Conservation (phyloP, 2,888 invertebrate species). For the Stenurella melanura region DNA sequence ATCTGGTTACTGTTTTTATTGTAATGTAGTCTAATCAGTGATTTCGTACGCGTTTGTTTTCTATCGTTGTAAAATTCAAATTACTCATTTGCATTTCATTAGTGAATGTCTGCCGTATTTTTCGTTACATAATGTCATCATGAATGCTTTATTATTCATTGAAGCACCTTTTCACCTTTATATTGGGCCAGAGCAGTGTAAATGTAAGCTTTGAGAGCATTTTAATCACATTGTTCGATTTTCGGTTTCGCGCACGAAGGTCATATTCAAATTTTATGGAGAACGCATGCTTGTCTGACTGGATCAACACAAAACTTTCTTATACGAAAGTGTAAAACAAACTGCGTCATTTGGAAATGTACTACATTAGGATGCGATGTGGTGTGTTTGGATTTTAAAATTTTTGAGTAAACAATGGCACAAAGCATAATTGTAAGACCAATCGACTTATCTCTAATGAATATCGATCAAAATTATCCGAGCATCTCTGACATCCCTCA, state of each 20-base stretch:
- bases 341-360: too few relatives aligned
- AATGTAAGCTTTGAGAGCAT: constrained; percentile 3
- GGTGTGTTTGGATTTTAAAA: too few relatives aligned
- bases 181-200: constrained; percentile 8
- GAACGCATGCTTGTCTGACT: not conserved
- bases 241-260: not conserved
- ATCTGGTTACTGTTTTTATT: not conserved
- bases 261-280: not conserved
- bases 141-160: constrained; percentile 7
- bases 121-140: constrained; percentile 17
- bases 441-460: too few relatives aligned
- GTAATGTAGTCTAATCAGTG: constrained; percentile 6
- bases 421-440: too few relatives aligned
- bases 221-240: not conserved
- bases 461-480: too few relatives aligned
- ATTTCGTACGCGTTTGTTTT: constrained; percentile 16
- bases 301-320: not conserved
- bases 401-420: too few relatives aligned
- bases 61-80: constrained; percentile 11
- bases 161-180: constrained; percentile 1
- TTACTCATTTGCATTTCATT: constrained; percentile 24
- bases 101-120: constrained; percentile 14
- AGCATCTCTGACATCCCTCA: too few relatives aligned
- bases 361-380: too few relatives aligned
- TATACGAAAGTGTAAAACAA: too few relatives aligned